phyloP scores from a whole-genome alignment of 2,797 vertebrate genomes.

The Eupleurogrammus muticus region DNA sequence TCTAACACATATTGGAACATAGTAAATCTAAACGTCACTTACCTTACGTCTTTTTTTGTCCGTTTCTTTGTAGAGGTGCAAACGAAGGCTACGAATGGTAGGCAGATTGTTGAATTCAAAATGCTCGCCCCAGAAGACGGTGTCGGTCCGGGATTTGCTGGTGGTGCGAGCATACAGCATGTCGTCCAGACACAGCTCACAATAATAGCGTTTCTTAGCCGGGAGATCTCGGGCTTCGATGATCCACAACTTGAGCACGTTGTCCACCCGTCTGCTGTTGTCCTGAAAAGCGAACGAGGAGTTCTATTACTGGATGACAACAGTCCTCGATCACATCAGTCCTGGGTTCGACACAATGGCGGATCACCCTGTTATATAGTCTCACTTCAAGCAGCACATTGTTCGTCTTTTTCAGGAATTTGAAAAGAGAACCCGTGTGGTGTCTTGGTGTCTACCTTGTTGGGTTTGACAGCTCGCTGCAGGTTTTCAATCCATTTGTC shows the following conservation, averaged over 20 bases:
- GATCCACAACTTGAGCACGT: slow-evolving; percentile 97
- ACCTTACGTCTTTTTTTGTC: slow-evolving; percentile 96
- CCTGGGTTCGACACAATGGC: background rate
- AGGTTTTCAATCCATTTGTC: slow-evolving; percentile 99
- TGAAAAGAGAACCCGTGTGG: background rate
- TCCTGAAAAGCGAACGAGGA: slow-evolving; percentile 82
- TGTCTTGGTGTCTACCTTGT: slow-evolving; percentile 89
- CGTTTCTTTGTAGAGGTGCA: slow-evolving; percentile 97
- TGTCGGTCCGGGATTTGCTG: slow-evolving; percentile 96
- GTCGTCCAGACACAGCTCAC: slow-evolving; percentile 97
- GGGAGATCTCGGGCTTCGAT: slow-evolving; percentile 96
- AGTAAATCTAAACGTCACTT: slow-evolving; percentile 4
- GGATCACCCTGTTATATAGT: too few species aligned
- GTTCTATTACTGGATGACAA: slow-evolving; percentile 70
- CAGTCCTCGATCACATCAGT: slow-evolving; percentile 58
- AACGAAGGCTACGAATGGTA: slow-evolving; percentile 92
- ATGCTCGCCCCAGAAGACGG: slow-evolving; percentile 98
- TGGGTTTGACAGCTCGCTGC: slow-evolving; percentile 94
- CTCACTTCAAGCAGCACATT: background rate
- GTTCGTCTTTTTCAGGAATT: background rate
- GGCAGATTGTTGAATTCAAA: slow-evolving; percentile 98
- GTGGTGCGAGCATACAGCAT: slow-evolving; percentile 97
- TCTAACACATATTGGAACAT: background rate
- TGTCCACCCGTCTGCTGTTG: slow-evolving; percentile 96
- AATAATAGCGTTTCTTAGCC: slow-evolving; percentile 97